These are phyloP conservation scores for Lates japonicus DNA, from an alignment of 2,797 vertebrate species.

Conservation along the genomic window DNA sequence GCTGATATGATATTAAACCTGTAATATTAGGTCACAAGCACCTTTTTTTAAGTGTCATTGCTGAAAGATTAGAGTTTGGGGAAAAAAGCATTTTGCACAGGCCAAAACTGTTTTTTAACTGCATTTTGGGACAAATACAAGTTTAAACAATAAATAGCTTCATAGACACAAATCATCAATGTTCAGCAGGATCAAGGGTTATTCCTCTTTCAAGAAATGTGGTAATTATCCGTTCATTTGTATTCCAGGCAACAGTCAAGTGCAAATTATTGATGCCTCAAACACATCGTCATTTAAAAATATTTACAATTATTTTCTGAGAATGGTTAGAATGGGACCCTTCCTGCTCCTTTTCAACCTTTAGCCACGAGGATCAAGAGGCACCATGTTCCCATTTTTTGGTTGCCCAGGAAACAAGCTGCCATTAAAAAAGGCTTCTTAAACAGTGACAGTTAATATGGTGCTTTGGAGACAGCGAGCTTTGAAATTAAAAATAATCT, in stretches of 20 bases:
- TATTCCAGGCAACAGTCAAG: constrained; percentile 20
- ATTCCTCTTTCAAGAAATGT: not conserved
- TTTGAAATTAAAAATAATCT: constrained; percentile 82
- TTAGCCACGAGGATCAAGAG: constrained; percentile 57
- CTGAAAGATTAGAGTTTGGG: too few species aligned
- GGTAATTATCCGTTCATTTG: constrained; percentile 27
- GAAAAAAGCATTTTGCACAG: not conserved
- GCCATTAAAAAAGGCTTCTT: constrained; percentile 61
- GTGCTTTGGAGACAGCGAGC: constrained; percentile 69
- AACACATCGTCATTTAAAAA: constrained; percentile 32
- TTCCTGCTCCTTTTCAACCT: constrained; percentile 43
- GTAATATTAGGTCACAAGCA: not conserved
- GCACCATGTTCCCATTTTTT: constrained; percentile 29
- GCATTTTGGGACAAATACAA: not conserved
- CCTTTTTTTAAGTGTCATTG: not conserved
- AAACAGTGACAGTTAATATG: constrained; percentile 69
- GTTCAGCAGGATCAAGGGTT: constrained; percentile 26
- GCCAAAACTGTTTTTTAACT: not conserved
- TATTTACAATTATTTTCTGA: constrained; percentile 14
- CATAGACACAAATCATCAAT: not conserved
- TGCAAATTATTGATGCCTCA: not conserved
- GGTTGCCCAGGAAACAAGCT: constrained; percentile 77
- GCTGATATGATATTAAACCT: not conserved
- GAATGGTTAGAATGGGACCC: constrained; percentile 31
- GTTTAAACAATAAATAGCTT: not conserved